A percentile compares a stretch with the other conserved stretches of the same genome.
These are phyloP conservation scores for Anas flavirostris DNA, from an alignment of 2,797 vertebrate species.

Conservation along the genomic window DNA sequence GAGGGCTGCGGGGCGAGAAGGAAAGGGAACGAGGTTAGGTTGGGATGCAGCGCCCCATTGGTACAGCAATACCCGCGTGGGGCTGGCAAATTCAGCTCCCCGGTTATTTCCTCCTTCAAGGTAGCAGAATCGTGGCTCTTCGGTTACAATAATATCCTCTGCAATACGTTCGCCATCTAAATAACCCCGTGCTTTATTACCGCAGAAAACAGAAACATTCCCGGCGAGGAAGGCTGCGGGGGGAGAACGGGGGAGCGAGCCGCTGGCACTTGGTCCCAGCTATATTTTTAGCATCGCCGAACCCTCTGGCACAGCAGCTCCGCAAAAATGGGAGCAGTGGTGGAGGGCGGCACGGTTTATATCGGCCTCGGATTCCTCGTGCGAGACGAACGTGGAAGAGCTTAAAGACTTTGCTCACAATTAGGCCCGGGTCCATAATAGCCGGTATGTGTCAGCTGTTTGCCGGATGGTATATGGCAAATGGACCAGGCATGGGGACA, in stretches of 20 bases:
- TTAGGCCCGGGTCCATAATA: constrained; percentile 76
- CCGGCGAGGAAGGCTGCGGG: constrained; percentile 10
- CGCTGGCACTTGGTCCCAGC: constrained; percentile 50
- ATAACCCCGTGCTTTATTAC: constrained; percentile 70
- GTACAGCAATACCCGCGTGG: neutral
- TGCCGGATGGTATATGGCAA: constrained; percentile 83
- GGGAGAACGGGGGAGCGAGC: constrained; percentile 7
- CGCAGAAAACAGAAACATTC: constrained; percentile 74
- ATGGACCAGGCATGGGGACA: constrained; percentile 82
- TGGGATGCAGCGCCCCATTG: neutral
- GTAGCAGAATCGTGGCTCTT: neutral
- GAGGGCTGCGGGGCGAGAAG: constrained; percentile 84
- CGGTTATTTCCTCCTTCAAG: neutral
- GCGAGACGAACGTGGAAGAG: constrained; percentile 69
- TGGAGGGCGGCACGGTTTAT: neutral
- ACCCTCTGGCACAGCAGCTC: constrained; percentile 55
- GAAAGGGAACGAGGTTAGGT: neutral
- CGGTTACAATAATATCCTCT: constrained; percentile 27
- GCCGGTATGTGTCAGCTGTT: constrained; percentile 86
- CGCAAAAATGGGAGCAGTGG: constrained; percentile 44
- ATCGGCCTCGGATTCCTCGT: constrained; percentile 56
- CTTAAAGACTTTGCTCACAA: constrained; percentile 76
- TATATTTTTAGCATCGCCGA: constrained; percentile 68
- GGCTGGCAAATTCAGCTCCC: neutral
- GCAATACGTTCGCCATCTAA: constrained; percentile 47